phyloP scores from a whole-genome alignment of 2,797 vertebrate species.

The Mycteria americana region DNA sequence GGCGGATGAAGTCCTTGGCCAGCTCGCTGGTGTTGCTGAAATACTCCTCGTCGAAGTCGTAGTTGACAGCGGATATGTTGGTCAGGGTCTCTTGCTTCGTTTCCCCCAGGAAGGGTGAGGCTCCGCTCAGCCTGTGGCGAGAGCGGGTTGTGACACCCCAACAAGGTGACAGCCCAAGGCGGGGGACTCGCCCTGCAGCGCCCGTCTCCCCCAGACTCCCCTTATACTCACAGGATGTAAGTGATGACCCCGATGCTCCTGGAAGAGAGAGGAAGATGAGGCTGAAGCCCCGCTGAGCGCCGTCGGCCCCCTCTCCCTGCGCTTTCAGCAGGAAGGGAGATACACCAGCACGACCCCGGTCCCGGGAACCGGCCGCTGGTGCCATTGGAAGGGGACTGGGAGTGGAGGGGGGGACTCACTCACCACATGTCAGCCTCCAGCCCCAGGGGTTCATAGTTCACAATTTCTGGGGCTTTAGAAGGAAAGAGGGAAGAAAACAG shows the following conservation, averaged over 20 bases:
- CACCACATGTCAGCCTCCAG: no score
- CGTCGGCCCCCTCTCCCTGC: fast-evolving
- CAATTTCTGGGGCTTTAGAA: conserved; percentile 92
- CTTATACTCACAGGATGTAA: conserved; percentile 92
- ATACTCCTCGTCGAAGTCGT: conserved; percentile 96
- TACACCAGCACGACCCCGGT: fast-evolving
- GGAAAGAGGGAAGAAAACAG: background rate
- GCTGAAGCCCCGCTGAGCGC: background rate
- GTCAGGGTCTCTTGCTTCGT: conserved; percentile 97
- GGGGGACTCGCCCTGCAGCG: background rate
- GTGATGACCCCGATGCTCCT: conserved; percentile 99
- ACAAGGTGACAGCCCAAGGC: fast-evolving
- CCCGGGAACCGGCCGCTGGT: background rate
- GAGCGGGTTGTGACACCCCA: background rate
- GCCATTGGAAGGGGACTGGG: background rate
- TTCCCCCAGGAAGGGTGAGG: conserved; percentile 94
- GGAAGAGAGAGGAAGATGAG: conserved; percentile 35
- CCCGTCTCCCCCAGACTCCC: background rate
- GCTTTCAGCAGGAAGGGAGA: background rate
- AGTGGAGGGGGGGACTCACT: background rate
- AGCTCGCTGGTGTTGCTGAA: conserved; percentile 97
- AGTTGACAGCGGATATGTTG: conserved; percentile 96
- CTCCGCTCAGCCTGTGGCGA: conserved; percentile 85
- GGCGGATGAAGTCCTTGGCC: conserved; percentile 96
- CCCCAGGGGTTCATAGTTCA: conserved; percentile 90